Evolutionary conservation across 1,140 invertebrate genomes (phyloP).

Genomic region (Drosophila serrata): DNA sequence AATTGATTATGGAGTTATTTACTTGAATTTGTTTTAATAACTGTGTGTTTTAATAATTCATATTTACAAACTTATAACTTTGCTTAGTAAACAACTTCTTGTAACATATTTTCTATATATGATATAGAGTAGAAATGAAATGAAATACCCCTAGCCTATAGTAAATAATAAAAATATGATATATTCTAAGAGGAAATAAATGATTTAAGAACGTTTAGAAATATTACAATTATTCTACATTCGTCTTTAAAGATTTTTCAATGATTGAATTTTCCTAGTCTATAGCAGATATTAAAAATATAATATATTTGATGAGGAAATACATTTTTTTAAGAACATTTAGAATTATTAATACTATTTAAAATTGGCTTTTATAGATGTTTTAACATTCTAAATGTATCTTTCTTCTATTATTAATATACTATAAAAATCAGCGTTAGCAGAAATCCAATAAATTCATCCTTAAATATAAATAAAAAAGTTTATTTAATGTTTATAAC

Average conservation of each 20-base stretch:
- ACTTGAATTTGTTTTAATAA: neutral
- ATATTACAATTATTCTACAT: neutral
- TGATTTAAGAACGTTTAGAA: neutral
- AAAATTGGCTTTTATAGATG: neutral
- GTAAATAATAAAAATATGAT: neutral
- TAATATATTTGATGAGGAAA: too few species aligned
- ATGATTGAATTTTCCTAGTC: too few species aligned
- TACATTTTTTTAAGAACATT: neutral
- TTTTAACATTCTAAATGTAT: too few species aligned
- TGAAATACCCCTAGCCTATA: too few species aligned
- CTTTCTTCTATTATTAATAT: too few species aligned
- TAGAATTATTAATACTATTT: neutral
- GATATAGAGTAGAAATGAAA: too few species aligned
- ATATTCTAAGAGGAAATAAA: neutral
- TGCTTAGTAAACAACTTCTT: neutral
- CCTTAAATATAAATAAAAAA: too few species aligned
- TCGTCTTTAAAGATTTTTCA: too few species aligned
- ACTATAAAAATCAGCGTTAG: too few species aligned
- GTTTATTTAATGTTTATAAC: too few species aligned
- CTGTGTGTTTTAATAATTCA: neutral
- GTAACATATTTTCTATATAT: neutral
- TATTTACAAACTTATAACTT: neutral
- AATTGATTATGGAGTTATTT: neutral
- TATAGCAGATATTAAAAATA: too few species aligned
- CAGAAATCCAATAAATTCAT: too few species aligned